phyloP scores from a whole-genome alignment of 2,113 vertebrate species.

The Strigops habroptila region DNA sequence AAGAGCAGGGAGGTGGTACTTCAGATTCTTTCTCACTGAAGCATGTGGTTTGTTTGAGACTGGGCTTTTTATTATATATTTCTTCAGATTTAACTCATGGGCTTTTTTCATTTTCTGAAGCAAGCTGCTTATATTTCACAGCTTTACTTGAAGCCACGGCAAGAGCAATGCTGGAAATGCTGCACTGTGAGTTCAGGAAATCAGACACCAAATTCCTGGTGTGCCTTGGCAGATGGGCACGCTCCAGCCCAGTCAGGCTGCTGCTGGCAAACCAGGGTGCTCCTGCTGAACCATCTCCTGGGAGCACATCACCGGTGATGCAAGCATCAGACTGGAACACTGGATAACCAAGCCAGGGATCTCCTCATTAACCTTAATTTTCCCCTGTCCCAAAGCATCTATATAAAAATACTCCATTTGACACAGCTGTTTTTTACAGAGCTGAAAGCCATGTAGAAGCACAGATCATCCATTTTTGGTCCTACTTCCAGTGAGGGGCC shows the following conservation, averaged over 20 bases:
- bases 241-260: neutral
- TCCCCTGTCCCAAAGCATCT: neutral
- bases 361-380: neutral
- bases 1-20: neutral
- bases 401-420: rapidly evolving
- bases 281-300: neutral
- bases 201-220: neutral
- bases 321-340: neutral
- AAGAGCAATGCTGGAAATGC: neutral
- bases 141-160: neutral
- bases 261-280: neutral
- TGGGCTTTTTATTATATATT: neutral
- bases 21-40: neutral
- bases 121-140: neutral
- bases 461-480: neutral
- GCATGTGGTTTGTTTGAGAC: rapidly evolving
- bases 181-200: neutral
- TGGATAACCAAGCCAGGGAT: neutral
- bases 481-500: neutral
- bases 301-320: rapidly evolving
- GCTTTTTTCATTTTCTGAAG: neutral
- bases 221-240: neutral
- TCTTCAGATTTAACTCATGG: neutral
- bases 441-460: neutral
- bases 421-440: neutral